Base-by-base conservation (phyloP, 2,797 vertebrate species). In the Chaunax sp. region DNA sequence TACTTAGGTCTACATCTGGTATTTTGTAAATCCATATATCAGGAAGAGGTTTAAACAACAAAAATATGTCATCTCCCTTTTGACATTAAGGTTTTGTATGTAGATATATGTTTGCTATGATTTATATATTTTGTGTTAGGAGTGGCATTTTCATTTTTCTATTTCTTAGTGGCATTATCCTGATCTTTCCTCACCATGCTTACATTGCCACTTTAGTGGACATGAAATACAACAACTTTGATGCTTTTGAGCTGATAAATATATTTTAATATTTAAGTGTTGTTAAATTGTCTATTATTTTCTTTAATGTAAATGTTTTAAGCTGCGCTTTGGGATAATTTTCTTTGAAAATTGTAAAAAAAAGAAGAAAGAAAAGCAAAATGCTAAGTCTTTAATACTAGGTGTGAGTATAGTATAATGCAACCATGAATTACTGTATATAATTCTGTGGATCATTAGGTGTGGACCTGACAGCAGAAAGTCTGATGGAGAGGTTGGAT, bases 401-500 rank as follows among this genome's bases (percentile, higher is more conserved):
- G n/a, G n/a, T n/a, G n/a, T n/a, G n/a, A n/a, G n/a, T n/a, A n/a
- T n/a, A n/a, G n/a, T n/a, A n/a, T n/a, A n/a, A n/a, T n/a, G n/a
- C n/a, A n/a, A n/a, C n/a, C 35, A 23, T 19, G 22, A 23, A 2
- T 28, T 14, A 26, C 30, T 45, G 35, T 16, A 44, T 30, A 5
- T 35, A 11, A 51, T 26, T 51, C 52, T 57, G 26, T 72, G 65
- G 60, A 4, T 53, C 59, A 90, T 62, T 85, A 99, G 97, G 94
- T 75, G 93, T 93, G 84, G 95, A 95, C 78, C 94, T 99, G 83
- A 96, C 95, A 30, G 96, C 94, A 46, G 95, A 97, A 70, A 94
- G 88, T 37, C 95, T 99, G 83, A 95, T 99, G 95, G 96, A 97
- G 58, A 94, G 91, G 75, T 51, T 99, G 93, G 97, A 98, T 90